Evolutionary conservation across 2,797 vertebrate species (phyloP).

Genomic region (Ceryle rudis): DNA sequence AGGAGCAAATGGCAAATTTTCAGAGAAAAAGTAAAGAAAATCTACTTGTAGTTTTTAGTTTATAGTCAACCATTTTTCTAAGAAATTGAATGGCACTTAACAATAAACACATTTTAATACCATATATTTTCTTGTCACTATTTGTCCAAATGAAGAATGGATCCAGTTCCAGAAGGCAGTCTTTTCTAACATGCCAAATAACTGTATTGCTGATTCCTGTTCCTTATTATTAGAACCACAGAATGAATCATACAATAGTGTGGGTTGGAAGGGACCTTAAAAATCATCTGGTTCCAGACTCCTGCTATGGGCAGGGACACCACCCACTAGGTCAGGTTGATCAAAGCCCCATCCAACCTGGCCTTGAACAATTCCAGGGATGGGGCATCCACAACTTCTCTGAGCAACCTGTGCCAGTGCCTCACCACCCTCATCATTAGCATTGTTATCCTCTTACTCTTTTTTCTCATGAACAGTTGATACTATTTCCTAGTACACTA

Average conservation of each 20-base stretch:
- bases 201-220: not conserved
- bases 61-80: not conserved
- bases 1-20: not conserved
- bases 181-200: not conserved
- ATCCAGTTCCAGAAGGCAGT: not conserved
- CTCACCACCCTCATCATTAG: not conserved
- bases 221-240: not conserved
- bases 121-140: not conserved
- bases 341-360: not conserved
- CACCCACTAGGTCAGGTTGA: not conserved
- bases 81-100: not conserved
- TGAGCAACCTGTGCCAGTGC: not conserved
- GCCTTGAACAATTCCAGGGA: not conserved
- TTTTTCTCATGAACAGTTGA: not conserved
- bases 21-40: not conserved
- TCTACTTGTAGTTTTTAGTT: not conserved
- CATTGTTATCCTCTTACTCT: not conserved
- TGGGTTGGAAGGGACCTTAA: not conserved
- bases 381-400: not conserved
- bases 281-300: not conserved
- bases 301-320: not conserved
- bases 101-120: not conserved
- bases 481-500: not conserved
- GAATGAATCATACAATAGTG: not conserved
- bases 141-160: not conserved